A percentile compares a stretch with the other conserved stretches of the same genome.
Conservation (phyloP, 2,888 invertebrate genomes). For the Drosophila greeni region DNA sequence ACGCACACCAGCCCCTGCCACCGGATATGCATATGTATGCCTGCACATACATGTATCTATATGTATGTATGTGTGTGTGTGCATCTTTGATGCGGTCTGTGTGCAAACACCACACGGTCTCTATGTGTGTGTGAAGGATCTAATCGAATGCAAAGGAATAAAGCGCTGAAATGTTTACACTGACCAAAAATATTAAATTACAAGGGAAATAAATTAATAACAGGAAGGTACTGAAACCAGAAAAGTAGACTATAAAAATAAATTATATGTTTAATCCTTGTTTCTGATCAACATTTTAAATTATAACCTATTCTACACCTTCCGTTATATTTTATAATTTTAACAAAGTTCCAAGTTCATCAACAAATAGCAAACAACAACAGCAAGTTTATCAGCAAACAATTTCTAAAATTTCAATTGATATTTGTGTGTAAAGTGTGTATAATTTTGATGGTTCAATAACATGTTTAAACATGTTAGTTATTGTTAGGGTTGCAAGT, state of each 20-base stretch:
- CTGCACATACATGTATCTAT: background rate
- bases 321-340: too few relatives aligned
- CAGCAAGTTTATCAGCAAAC: background rate
- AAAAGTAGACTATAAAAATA: background rate
- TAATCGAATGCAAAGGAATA: conserved; percentile 29
- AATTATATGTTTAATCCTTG: too few relatives aligned
- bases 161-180: conserved; percentile 1
- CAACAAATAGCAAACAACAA: background rate
- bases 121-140: conserved; percentile 3
- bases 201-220: background rate
- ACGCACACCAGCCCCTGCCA: conserved; percentile 18
- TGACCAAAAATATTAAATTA: background rate
- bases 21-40: conserved; percentile 1
- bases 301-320: background rate
- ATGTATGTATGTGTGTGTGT: background rate
- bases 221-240: background rate
- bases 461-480: background rate
- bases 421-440: background rate
- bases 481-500: background rate
- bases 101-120: conserved; percentile 12
- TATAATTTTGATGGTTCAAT: too few relatives aligned
- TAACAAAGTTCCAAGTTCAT: background rate
- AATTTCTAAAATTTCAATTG: background rate
- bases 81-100: conserved; percentile 32
- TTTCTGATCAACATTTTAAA: background rate